Conservation (phyloP, 2,113 vertebrate genomes). For the Sebastes fasciatus region DNA sequence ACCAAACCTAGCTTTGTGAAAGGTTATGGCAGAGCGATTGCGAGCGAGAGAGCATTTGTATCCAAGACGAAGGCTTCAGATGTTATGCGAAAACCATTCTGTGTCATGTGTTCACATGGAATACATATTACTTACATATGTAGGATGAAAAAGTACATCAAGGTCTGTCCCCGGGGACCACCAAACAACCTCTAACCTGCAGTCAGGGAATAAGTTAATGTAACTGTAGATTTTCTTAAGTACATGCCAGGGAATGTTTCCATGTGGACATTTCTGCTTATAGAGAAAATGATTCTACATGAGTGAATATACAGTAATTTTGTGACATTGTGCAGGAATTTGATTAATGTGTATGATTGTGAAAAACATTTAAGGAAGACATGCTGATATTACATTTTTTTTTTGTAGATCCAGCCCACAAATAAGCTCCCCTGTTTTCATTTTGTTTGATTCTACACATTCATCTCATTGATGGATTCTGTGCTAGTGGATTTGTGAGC, state of each 20-base stretch:
- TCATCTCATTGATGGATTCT: conserved; percentile 9
- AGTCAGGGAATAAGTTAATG: conserved; percentile 76
- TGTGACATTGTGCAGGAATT: conserved; percentile 15
- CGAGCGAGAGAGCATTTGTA: conserved; percentile 65
- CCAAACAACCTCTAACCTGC: conserved; percentile 79
- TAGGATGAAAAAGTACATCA: conserved; percentile 80
- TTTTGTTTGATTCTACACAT: conserved; percentile 21
- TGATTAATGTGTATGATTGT: conserved; percentile 14
- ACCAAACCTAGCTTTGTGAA: conserved; percentile 56
- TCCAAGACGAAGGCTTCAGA: conserved; percentile 65
- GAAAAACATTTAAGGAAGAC: background rate
- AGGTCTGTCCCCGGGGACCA: conserved; percentile 69
- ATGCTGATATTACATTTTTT: background rate
- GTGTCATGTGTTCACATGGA: conserved; percentile 80
- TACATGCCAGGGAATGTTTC: conserved; percentile 75
- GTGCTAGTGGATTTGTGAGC: conserved; percentile 37
- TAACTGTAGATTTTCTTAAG: conserved; percentile 82
- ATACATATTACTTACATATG: conserved; percentile 84
- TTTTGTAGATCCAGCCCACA: background rate
- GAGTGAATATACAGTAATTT: conserved; percentile 34
- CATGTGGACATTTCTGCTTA: conserved; percentile 69
- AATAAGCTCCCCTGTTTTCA: background rate
- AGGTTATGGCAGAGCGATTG: conserved; percentile 65
- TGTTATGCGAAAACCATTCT: conserved; percentile 81
- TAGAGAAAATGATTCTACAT: conserved; percentile 60